Percentiles rank a stretch among this genome's conserved stretches.
These are phyloP conservation scores for Hypomecis atomaria DNA, from an alignment of 2,888 invertebrate genomes.

Conservation along the genomic window DNA sequence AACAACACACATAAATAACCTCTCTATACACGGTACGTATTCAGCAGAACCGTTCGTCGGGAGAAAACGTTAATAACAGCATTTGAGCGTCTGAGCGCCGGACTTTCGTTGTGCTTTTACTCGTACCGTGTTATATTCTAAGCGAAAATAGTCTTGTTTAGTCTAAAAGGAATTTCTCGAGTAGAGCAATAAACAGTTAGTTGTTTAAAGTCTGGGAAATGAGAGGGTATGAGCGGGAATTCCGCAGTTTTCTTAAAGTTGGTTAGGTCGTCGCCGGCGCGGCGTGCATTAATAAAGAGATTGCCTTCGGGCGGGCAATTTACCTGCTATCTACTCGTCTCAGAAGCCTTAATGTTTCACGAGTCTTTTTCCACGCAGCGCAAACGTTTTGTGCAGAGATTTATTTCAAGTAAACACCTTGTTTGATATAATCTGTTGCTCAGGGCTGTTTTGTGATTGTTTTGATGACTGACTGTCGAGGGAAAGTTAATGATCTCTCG, in stretches of 20 bases:
- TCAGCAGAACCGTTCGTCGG: constrained; percentile 38
- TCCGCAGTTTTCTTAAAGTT: constrained; percentile 71
- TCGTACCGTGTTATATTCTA: constrained; percentile 62
- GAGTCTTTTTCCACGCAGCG: constrained; percentile 34
- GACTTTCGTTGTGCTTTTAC: constrained; percentile 50
- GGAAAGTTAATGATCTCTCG: not conserved
- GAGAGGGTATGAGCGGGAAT: constrained; percentile 49
- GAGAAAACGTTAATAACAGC: constrained; percentile 63
- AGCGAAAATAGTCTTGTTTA: constrained; percentile 66
- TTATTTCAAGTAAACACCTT: constrained; percentile 29
- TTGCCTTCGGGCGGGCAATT: constrained; percentile 59
- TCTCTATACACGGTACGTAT: constrained; percentile 31
- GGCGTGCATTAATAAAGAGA: constrained; percentile 64
- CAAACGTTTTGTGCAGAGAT: constrained; percentile 33
- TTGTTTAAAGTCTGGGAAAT: constrained; percentile 69
- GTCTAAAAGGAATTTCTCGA: constrained; percentile 64
- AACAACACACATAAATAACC: constrained; percentile 56
- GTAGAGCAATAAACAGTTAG: constrained; percentile 71
- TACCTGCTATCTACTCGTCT: constrained; percentile 38
- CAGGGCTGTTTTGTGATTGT: constrained; percentile 32
- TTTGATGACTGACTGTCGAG: constrained; percentile 28
- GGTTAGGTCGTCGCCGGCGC: constrained; percentile 57
- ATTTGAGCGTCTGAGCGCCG: constrained; percentile 52
- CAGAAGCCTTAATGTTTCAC: constrained; percentile 33
- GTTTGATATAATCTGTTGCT: constrained; percentile 24